Percentiles rank a stretch among this genome's conserved stretches.
Evolutionary conservation across 2,113 vertebrate species (phyloP).

Genomic region (Petroica traversi): DNA sequence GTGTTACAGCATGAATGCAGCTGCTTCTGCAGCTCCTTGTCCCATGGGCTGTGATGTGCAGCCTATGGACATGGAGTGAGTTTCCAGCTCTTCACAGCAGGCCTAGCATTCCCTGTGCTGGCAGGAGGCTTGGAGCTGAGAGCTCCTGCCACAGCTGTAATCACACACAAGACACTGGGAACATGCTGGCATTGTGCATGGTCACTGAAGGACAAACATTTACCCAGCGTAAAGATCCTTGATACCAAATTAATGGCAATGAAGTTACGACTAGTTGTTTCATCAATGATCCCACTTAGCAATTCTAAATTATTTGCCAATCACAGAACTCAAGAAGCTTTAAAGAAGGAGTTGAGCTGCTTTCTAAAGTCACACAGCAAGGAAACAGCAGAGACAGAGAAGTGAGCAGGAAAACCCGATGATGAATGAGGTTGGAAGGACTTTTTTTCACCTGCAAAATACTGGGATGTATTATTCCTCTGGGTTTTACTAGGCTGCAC

Average conservation of each 20-base stretch:
- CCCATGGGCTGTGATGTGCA: not conserved
- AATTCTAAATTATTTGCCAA: not conserved
- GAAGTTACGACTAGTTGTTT: not conserved
- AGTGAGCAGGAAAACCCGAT: not conserved
- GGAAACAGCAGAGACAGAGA: not conserved
- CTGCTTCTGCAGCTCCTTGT: not conserved
- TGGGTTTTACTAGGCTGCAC: not conserved
- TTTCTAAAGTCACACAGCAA: not conserved
- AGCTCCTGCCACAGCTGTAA: not conserved
- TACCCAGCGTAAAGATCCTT: not conserved
- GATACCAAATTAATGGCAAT: not conserved
- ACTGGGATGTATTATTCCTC: not conserved
- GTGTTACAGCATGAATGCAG: not conserved
- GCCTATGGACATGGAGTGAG: accelerated
- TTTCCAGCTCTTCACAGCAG: not conserved
- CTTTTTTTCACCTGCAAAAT: not conserved
- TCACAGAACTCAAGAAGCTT: not conserved
- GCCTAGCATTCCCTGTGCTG: not conserved
- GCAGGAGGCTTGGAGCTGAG: not conserved
- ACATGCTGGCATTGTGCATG: accelerated
- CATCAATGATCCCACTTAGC: not conserved
- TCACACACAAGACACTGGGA: not conserved
- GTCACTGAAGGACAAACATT: not conserved
- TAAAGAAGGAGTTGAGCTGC: not conserved
- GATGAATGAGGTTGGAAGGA: not conserved